Evolutionary conservation across 1,140 invertebrate genomes (phyloP).

Genomic region (Stegodyphus mimosarum): DNA sequence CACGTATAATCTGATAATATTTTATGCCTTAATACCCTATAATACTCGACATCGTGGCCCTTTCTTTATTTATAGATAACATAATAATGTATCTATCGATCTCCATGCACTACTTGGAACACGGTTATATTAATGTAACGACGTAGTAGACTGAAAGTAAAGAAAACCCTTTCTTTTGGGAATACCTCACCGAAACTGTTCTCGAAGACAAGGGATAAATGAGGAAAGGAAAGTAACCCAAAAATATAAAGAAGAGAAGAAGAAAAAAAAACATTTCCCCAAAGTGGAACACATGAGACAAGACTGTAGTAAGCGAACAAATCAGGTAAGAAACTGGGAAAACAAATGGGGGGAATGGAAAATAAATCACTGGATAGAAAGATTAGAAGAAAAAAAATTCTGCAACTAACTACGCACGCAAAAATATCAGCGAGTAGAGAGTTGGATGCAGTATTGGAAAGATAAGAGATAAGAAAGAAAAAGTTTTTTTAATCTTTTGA

Average conservation of each 20-base stretch:
- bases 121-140: constrained; percentile 17
- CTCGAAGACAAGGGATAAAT: too few species aligned
- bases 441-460: too few species aligned
- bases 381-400: background rate
- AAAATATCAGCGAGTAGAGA: too few species aligned
- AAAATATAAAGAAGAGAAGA: background rate
- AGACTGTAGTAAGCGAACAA: constrained; percentile 23
- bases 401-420: background rate
- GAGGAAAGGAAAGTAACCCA: too few species aligned
- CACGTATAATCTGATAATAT: too few species aligned
- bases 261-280: background rate
- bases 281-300: constrained; percentile 18
- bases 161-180: background rate
- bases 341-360: constrained; percentile 22
- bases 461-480: too few species aligned
- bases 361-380: constrained; percentile 22
- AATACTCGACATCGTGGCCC: too few species aligned
- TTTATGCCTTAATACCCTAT: too few species aligned
- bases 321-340: constrained; percentile 20
- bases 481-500: too few species aligned
- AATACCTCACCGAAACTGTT: constrained; percentile 1
- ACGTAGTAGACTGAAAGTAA: background rate
- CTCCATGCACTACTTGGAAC: background rate
- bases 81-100: too few species aligned
- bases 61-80: too few species aligned